These are phyloP conservation scores for Apis florea DNA, from an alignment of 1,140 invertebrate species.

Conservation along the genomic window DNA sequence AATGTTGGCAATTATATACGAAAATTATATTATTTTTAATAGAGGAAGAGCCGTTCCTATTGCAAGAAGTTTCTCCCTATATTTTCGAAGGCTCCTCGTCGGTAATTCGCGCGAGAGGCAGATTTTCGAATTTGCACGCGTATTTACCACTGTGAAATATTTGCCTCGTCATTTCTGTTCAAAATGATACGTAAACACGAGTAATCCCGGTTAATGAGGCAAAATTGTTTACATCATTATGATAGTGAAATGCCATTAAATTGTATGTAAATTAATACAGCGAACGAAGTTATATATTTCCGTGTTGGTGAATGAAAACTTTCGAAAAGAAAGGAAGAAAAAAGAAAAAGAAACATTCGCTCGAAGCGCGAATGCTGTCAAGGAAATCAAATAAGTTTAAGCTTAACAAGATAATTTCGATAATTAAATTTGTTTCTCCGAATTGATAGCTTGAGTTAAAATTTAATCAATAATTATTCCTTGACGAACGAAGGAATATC, in stretches of 20 bases:
- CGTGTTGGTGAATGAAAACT: not conserved
- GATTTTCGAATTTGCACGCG: not conserved
- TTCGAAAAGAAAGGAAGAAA: too few relatives aligned
- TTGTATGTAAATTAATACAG: not conserved
- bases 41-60: not conserved
- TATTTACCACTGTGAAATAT: not conserved
- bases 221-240: not conserved
- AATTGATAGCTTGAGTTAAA: too few relatives aligned
- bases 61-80: too few relatives aligned
- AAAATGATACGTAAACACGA: conserved; percentile 15
- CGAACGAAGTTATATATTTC: not conserved
- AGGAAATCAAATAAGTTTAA: too few relatives aligned
- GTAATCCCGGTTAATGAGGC: not conserved
- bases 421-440: too few relatives aligned
- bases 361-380: too few relatives aligned
- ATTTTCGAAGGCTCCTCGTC: not conserved
- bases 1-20: too few relatives aligned
- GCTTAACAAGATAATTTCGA: too few relatives aligned
- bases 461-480: too few relatives aligned
- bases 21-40: not conserved
- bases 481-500: too few relatives aligned
- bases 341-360: too few relatives aligned
- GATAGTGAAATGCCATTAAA: not conserved
- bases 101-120: not conserved
- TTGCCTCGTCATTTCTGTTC: not conserved